phyloP scores from a whole-genome alignment of 2,888 invertebrate species.

The Chirona hameri region DNA sequence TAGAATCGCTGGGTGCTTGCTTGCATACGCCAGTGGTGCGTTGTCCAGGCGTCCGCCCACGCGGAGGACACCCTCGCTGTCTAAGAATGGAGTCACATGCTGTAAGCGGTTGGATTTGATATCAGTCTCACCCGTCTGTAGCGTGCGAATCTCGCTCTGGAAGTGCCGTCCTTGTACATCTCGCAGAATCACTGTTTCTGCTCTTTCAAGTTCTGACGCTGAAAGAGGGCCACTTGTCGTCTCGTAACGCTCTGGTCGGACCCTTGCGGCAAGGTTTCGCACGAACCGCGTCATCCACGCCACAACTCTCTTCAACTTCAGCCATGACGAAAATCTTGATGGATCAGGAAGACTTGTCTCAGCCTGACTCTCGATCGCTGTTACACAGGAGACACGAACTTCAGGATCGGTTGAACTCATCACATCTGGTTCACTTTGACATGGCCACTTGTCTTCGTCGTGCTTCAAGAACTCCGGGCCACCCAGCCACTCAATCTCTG shows the following conservation, averaged over 20 bases:
- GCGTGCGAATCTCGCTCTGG: neutral
- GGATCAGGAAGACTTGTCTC: neutral
- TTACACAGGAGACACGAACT: neutral
- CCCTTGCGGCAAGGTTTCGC: neutral
- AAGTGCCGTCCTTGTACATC: neutral
- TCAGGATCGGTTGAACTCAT: neutral
- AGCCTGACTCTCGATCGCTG: too few relatives aligned
- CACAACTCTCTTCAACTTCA: neutral
- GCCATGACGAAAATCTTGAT: neutral
- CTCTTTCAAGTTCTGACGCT: neutral
- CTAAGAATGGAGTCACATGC: too few relatives aligned
- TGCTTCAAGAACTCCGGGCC: neutral
- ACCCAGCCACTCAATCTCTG: neutral
- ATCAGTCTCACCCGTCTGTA: neutral
- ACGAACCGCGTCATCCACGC: neutral
- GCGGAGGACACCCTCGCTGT: neutral
- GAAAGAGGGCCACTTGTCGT: neutral
- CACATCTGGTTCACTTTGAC: neutral
- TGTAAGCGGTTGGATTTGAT: too few relatives aligned
- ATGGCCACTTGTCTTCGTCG: neutral
- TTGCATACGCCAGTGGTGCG: neutral
- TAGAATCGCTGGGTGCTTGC: neutral
- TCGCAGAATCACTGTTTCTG: neutral
- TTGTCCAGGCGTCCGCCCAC: neutral
- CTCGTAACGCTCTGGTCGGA: neutral